phyloP scores from a whole-genome alignment of 2,888 invertebrate species.

The Drosophila helvetica region DNA sequence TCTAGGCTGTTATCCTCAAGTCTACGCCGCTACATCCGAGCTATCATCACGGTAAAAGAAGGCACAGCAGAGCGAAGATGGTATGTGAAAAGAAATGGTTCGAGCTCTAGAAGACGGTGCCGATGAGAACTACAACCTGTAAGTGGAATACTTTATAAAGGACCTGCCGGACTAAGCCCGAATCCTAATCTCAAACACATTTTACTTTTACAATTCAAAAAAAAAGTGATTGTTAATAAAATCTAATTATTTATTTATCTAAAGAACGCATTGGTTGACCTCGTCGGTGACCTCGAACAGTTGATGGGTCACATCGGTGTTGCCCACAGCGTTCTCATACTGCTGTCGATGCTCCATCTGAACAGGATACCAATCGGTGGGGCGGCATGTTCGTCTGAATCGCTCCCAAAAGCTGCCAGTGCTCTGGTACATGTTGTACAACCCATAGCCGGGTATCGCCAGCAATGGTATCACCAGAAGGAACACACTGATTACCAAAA shows the following conservation, averaged over 20 bases:
- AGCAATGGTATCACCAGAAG: conserved; percentile 72
- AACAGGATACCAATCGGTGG: conserved; percentile 83
- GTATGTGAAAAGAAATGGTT: no score
- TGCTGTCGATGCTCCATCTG: conserved; percentile 75
- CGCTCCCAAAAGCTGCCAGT: conserved; percentile 72
- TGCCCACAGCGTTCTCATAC: conserved; percentile 78
- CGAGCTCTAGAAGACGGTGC: no score
- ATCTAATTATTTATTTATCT: background rate
- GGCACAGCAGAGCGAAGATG: no score
- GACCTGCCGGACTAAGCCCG: no score
- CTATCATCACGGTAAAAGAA: no score
- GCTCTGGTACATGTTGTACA: conserved; percentile 68
- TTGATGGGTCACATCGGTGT: conserved; percentile 80
- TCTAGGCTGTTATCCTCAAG: no score
- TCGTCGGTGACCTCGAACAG: conserved; percentile 74
- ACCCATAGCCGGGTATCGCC: conserved; percentile 78
- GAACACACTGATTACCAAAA: conserved; percentile 39
- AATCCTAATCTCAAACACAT: background rate
- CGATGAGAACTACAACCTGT: no score
- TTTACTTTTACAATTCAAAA: background rate
- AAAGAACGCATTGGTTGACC: conserved; percentile 35
- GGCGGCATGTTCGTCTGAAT: conserved; percentile 73
- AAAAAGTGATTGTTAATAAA: background rate
- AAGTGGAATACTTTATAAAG: no score
- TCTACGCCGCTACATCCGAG: no score